phyloP scores from a whole-genome alignment of 2,797 vertebrate genomes.

The Cryptoprocta ferox region DNA sequence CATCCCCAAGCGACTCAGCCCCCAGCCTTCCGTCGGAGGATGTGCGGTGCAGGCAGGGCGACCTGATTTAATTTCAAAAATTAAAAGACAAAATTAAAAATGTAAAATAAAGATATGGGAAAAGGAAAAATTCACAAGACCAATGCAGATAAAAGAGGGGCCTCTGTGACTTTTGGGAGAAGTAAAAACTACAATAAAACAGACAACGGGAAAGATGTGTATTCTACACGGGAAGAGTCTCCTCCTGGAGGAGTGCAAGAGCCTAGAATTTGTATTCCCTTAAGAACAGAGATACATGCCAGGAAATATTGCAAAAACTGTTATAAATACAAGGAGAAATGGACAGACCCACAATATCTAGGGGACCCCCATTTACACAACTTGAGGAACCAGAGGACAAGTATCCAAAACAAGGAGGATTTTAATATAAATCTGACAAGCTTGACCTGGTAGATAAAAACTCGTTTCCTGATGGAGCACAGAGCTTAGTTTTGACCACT shows the following conservation, averaged over 20 bases:
- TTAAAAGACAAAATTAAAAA: not conserved
- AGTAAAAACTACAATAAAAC: not conserved
- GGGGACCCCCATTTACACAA: not conserved
- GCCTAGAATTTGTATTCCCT: not conserved
- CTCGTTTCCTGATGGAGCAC: not conserved
- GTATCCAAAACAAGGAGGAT: not conserved
- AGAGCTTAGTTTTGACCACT: not conserved
- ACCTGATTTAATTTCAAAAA: not conserved
- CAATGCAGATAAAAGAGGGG: not conserved
- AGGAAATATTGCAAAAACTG: not conserved
- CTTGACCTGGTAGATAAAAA: not conserved
- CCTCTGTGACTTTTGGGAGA: not conserved
- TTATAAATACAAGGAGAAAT: not conserved
- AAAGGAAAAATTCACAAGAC: not conserved
- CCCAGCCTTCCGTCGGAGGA: not conserved
- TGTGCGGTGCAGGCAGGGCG: fast-evolving
- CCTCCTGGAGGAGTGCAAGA: not conserved
- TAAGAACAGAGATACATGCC: not conserved
- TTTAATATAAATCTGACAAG: not conserved
- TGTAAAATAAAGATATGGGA: not conserved
- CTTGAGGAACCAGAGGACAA: not conserved
- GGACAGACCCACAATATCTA: not conserved
- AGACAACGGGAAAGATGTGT: too few relatives aligned
- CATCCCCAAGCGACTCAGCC: not conserved
- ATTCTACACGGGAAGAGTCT: too few relatives aligned